A percentile compares a stretch with the other conserved stretches of the same genome.
Evolutionary conservation across 2,113 vertebrate genomes (phyloP).

Genomic region (Oncorhynchus kisutch): DNA sequence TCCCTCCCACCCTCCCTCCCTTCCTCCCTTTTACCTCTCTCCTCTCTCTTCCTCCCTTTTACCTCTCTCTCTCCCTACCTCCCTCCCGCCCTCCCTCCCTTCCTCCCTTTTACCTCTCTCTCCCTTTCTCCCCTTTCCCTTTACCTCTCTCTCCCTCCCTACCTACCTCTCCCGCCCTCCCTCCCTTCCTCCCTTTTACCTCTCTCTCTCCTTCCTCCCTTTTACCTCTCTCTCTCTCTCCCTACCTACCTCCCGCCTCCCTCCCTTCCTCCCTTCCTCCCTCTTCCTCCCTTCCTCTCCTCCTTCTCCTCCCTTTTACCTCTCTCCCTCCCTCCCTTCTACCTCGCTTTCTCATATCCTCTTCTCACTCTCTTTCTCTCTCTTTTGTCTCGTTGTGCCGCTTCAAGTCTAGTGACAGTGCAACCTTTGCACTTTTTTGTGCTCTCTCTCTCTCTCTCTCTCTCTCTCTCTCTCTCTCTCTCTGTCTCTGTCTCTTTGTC

Average conservation of each 20-base stretch:
- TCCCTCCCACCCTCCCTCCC: too few relatives aligned
- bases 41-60: neutral
- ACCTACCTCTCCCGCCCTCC: too few relatives aligned
- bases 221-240: too few relatives aligned
- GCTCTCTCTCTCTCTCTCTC: neutral
- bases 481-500: neutral
- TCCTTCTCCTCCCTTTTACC: too few relatives aligned
- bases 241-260: too few relatives aligned
- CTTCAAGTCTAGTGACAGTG: constrained; percentile 70
- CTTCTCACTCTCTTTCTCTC: constrained; percentile 40
- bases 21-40: too few relatives aligned
- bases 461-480: neutral
- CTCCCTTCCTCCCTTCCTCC: neutral
- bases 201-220: neutral
- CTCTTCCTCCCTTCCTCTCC: too few relatives aligned
- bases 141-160: too few relatives aligned
- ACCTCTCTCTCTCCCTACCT: constrained; percentile 24
- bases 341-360: constrained; percentile 21
- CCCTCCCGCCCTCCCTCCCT: neutral
- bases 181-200: constrained; percentile 1
- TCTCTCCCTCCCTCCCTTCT: constrained; percentile 43
- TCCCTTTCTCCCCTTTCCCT: neutral
- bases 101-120: neutral
- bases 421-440: constrained; percentile 80
- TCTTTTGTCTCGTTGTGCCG: constrained; percentile 46